A percentile compares a stretch with the other conserved stretches of the same genome.
These are phyloP conservation scores for Pipistrellus pipistrellus DNA, from an alignment of 2,797 vertebrate species.

Conservation along the genomic window DNA sequence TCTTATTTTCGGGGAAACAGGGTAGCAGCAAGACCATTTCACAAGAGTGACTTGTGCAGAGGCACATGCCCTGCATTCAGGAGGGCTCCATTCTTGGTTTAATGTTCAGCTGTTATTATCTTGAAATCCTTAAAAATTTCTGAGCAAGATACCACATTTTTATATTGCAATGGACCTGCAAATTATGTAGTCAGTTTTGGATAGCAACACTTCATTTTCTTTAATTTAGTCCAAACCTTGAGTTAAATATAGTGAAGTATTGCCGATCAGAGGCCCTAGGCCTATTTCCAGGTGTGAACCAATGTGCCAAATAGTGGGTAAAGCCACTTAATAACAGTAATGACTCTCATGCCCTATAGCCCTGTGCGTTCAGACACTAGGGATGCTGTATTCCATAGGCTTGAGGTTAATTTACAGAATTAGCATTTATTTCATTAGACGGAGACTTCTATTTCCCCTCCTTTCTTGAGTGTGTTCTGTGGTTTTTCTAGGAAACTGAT, in stretches of 20 bases:
- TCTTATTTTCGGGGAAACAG: not conserved
- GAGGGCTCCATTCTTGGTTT: not conserved
- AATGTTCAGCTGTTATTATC: not conserved
- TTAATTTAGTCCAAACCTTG: conserved; percentile 13
- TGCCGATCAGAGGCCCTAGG: not conserved
- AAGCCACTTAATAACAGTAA: not conserved
- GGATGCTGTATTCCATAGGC: not conserved
- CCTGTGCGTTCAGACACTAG: not conserved
- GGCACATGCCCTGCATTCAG: not conserved
- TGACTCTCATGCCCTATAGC: not conserved
- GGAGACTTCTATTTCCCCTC: not conserved
- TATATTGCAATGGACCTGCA: not conserved
- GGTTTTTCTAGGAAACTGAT: conserved; percentile 39
- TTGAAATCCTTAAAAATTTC: conserved; percentile 29
- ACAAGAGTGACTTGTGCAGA: not conserved
- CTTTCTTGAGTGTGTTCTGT: not conserved
- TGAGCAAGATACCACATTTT: not conserved
- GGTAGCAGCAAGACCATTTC: not conserved
- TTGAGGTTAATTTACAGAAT: not conserved
- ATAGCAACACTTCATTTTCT: not conserved
- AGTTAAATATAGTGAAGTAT: not conserved
- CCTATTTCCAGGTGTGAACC: not conserved
- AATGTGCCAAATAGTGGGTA: not conserved
- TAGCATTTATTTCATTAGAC: conserved; percentile 43
- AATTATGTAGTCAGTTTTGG: not conserved